Conservation (phyloP, 2,113 vertebrate genomes). For the Petrocephalus zakoni region DNA sequence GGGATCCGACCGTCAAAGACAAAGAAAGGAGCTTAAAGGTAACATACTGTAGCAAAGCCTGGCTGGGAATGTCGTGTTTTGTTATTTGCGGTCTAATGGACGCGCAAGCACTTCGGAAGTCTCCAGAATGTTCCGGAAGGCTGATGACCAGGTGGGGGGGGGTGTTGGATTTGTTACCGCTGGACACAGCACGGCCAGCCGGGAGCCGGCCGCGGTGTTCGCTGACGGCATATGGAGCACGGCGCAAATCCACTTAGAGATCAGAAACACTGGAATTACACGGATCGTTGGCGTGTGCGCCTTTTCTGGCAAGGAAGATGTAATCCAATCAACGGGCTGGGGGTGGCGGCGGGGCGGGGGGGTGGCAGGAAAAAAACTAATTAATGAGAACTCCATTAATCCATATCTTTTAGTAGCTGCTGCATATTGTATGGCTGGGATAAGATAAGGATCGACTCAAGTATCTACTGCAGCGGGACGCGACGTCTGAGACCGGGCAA, state of each 20-base stretch:
- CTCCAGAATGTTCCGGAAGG: not conserved
- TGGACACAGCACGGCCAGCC: not conserved
- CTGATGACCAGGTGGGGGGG: not conserved
- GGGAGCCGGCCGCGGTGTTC: not conserved
- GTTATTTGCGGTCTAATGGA: not conserved
- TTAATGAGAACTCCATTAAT: slow-evolving; percentile 16
- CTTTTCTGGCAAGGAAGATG: slow-evolving; percentile 25
- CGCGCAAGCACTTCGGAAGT: not conserved
- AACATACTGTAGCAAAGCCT: not conserved
- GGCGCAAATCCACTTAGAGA: slow-evolving; percentile 53
- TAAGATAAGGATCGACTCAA: slow-evolving; percentile 8
- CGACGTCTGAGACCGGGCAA: not conserved
- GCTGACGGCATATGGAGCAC: slow-evolving; percentile 46
- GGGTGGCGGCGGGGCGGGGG: not conserved
- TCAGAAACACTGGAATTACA: slow-evolving; percentile 33
- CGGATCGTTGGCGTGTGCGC: slow-evolving; percentile 30
- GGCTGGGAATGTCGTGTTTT: not conserved
- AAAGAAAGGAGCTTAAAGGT: not conserved
- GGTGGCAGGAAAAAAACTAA: not conserved
- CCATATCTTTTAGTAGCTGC: not conserved
- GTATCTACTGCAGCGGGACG: not conserved
- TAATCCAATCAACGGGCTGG: slow-evolving; percentile 37
- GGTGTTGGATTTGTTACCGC: not conserved
- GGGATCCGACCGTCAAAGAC: not conserved
- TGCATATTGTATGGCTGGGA: slow-evolving; percentile 10